phyloP scores from a whole-genome alignment of 2,888 invertebrate genomes.

The Phaedon cochleariae region DNA sequence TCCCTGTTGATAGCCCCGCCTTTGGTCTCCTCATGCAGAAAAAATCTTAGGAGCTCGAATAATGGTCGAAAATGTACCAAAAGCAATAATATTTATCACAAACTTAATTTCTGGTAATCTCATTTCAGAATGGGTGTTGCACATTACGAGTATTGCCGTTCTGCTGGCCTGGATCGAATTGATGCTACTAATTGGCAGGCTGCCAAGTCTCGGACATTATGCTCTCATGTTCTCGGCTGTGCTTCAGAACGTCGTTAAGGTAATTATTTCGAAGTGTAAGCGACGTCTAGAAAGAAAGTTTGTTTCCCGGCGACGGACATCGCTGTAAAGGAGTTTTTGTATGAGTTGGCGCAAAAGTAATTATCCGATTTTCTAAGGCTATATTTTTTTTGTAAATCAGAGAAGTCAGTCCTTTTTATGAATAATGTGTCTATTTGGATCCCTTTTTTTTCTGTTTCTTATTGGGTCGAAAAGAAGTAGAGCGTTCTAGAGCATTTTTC shows the following conservation, averaged over 20 bases:
- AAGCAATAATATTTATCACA: not conserved
- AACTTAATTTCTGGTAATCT: not conserved
- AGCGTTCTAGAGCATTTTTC: too few relatives aligned
- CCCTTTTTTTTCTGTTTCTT: too few relatives aligned
- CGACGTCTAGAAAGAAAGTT: not conserved
- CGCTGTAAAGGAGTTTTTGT: not conserved
- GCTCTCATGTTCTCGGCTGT: conserved; percentile 67
- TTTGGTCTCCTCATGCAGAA: too few relatives aligned
- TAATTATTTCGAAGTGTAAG: conserved; percentile 42
- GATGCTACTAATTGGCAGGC: conserved; percentile 65
- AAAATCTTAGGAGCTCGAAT: not conserved
- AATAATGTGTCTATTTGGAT: too few relatives aligned
- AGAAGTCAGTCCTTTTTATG: too few relatives aligned
- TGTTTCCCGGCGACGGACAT: not conserved
- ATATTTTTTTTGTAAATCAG: too few relatives aligned
- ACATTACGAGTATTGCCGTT: conserved; percentile 61
- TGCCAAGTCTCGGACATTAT: conserved; percentile 67
- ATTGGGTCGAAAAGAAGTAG: too few relatives aligned
- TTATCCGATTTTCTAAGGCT: too few relatives aligned
- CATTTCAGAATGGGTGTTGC: conserved; percentile 57
- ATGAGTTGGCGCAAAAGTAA: too few relatives aligned
- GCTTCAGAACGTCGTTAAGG: conserved; percentile 65
- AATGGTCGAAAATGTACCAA: too few relatives aligned
- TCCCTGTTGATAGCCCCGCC: too few relatives aligned
- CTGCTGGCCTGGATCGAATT: conserved; percentile 66